Percentiles rank a stretch among this genome's conserved stretches.
Evolutionary conservation across 1,140 invertebrate genomes (phyloP).

Genomic region (Pseudomyrmex concolor): DNA sequence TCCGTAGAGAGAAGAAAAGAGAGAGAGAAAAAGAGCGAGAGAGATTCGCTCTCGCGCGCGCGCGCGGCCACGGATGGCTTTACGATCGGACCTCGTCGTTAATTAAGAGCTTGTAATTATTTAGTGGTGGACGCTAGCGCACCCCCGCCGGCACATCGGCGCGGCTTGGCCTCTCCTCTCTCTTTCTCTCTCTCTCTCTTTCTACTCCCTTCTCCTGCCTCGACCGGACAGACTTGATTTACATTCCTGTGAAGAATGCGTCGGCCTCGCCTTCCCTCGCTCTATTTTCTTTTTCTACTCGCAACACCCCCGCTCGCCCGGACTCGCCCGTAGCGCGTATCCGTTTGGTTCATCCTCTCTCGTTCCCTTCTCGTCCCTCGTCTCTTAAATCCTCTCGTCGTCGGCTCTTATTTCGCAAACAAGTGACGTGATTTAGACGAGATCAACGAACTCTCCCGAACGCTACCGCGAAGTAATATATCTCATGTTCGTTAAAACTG

Average conservation of each 20-base stretch:
- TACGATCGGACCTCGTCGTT: slow-evolving; percentile 83
- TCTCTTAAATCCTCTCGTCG: slow-evolving; percentile 33
- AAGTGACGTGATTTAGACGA: slow-evolving; percentile 7
- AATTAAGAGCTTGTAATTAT: slow-evolving; percentile 85
- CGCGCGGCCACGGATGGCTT: slow-evolving; percentile 80
- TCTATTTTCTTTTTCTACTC: slow-evolving; percentile 71
- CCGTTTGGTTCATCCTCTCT: slow-evolving; percentile 4
- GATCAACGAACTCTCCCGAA: background rate
- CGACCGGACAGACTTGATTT: slow-evolving; percentile 77
- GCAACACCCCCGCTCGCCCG: slow-evolving; percentile 36
- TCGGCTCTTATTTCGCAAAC: slow-evolving; percentile 50
- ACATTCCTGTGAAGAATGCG: slow-evolving; percentile 79
- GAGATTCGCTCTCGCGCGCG: background rate
- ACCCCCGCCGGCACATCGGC: slow-evolving; percentile 81
- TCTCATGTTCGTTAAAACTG: background rate
- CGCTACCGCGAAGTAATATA: background rate
- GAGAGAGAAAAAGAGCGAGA: background rate
- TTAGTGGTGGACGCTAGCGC: slow-evolving; percentile 83
- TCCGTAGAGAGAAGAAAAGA: slow-evolving; percentile 18
- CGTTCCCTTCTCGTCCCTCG: background rate
- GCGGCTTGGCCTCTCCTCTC: slow-evolving; percentile 66
- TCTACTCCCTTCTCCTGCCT: background rate
- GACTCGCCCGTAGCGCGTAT: background rate
- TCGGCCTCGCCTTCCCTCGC: slow-evolving; percentile 59
- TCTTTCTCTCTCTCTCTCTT: slow-evolving; percentile 58